phyloP scores from a whole-genome alignment of 2,888 invertebrate species.

The Meghimatium bilineatum region DNA sequence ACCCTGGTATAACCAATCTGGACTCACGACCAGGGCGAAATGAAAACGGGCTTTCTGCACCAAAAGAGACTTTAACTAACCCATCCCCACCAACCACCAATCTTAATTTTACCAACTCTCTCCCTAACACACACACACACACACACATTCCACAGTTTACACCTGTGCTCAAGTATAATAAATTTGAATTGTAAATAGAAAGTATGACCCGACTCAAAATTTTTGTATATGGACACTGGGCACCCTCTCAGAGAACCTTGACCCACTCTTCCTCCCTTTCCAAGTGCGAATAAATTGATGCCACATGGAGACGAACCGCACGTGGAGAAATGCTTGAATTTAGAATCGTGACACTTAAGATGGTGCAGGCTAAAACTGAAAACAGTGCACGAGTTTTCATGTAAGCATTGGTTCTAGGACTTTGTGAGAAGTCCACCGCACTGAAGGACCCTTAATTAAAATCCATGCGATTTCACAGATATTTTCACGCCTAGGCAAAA shows the following conservation, averaged over 20 bases:
- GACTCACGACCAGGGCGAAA: too few relatives aligned
- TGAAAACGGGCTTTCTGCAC: too few relatives aligned
- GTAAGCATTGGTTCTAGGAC: neutral
- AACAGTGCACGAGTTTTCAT: neutral
- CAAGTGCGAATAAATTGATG: neutral
- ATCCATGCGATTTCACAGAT: too few relatives aligned
- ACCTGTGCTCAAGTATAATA: neutral
- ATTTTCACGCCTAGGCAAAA: too few relatives aligned
- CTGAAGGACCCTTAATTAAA: too few relatives aligned
- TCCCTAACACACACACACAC: neutral
- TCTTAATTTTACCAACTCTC: too few relatives aligned
- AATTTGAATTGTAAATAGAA: neutral
- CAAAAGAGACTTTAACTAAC: too few relatives aligned
- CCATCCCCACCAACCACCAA: too few relatives aligned
- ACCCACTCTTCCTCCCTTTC: neutral
- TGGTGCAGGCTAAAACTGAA: neutral
- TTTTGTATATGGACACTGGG: neutral
- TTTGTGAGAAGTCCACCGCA: neutral
- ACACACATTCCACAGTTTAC: neutral
- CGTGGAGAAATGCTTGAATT: neutral
- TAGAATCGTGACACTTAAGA: neutral
- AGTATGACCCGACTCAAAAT: neutral
- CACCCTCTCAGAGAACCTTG: neutral
- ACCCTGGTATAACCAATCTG: too few relatives aligned
- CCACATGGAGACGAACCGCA: constrained; percentile 1